Evolutionary conservation across 2,888 invertebrate genomes (phyloP), one percentile per base, ranked within the genome.

Genomic region (Sesia apiformis): DNA sequence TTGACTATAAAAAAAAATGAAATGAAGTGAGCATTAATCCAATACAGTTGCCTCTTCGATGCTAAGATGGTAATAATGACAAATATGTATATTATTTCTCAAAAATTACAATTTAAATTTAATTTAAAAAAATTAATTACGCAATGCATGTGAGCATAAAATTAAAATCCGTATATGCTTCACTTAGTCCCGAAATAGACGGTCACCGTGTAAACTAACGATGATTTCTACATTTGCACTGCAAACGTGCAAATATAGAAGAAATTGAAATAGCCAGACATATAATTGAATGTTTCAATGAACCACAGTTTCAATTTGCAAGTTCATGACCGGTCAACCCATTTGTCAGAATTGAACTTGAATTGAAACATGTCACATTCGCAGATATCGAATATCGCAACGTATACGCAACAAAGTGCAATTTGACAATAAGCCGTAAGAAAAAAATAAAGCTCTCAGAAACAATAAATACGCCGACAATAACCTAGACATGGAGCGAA

Each of bases 211-310:
- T 46, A n/a, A 46, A 8, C 7, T 46, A 46, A 46, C 23, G 46
- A n/a, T 7, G 46, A 46, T 46, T 46, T 46, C 46, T 7, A 46
- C 3, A 23, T n/a, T 46, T 46, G 46, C 8, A 46, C 46, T 4
- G 46, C 46, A 8, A 46, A 46, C 46, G 39, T 46, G 23, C 23
- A 46, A 46, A 46, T 54, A 42, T n/a, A 53, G 42, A 23, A 60
- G 60, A 72, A 66, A 70, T 72, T 71, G 69, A 69, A 70, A 69
- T 66, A 72, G 70, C 64, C 63, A 70, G 67, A 60, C 66, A 62
- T 57, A 63, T 79, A 78, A 81, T 75, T 79, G 75, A 69, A 70
- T 64, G 73, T 72, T 71, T 61, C 73, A 76, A 74, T 74, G 72
- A 74, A 75, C 73, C 53, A 56, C 65, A 63, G 54, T 52, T 65